Conservation (phyloP, 2,888 invertebrate genomes). For the Tenthredo distinguenda region DNA sequence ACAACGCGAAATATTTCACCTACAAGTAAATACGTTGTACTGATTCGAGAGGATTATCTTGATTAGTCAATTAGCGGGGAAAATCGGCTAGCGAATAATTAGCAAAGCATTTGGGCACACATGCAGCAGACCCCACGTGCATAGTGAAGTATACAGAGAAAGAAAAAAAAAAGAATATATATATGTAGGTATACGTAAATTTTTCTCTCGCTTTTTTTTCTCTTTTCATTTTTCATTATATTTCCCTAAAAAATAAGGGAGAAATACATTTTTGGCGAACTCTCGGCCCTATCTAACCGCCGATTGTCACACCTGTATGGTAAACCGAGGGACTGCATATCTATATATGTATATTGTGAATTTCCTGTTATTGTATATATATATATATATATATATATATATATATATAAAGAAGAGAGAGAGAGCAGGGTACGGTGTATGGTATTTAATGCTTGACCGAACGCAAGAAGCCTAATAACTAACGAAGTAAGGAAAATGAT, state of each 20-base stretch:
- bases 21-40: background rate
- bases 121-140: slow-evolving; percentile 76
- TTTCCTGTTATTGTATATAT: background rate
- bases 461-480: slow-evolving; percentile 12
- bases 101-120: slow-evolving; percentile 75
- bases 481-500: slow-evolving; percentile 17
- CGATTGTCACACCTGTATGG: background rate
- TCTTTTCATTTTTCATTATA: too few relatives aligned
- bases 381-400: background rate
- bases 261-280: background rate
- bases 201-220: background rate
- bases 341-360: background rate
- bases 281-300: background rate
- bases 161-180: background rate
- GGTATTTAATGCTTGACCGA: slow-evolving; percentile 4
- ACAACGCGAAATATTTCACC: background rate
- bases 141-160: slow-evolving; percentile 57
- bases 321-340: background rate
- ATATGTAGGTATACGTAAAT: background rate
- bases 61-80: background rate
- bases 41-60: background rate
- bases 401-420: too few relatives aligned
- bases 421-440: background rate
- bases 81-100: slow-evolving; percentile 70
- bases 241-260: background rate